phyloP scores from a whole-genome alignment of 2,888 invertebrate genomes.

The Amiota minor region DNA sequence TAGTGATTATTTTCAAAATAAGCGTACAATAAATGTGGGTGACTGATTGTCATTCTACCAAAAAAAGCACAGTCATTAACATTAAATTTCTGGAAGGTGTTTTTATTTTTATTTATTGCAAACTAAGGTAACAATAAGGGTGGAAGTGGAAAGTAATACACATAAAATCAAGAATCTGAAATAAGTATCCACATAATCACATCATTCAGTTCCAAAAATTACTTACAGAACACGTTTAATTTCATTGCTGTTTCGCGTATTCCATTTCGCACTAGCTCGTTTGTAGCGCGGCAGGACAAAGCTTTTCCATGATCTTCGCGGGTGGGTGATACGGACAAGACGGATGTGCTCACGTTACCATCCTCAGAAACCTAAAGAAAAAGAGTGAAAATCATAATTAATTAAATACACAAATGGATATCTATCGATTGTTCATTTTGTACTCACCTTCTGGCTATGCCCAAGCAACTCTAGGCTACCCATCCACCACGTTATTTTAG shows the following conservation, averaged over 20 bases:
- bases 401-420: slow-evolving; percentile 2
- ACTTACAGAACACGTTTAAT: slow-evolving; percentile 91
- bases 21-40: too few species aligned
- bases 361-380: slow-evolving; percentile 82
- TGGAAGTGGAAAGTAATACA: not conserved
- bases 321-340: slow-evolving; percentile 82
- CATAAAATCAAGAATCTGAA: not conserved
- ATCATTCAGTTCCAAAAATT: slow-evolving; percentile 35
- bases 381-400: not conserved
- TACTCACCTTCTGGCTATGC: slow-evolving; percentile 71
- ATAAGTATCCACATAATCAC: not conserved
- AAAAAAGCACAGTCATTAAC: too few species aligned
- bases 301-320: slow-evolving; percentile 85
- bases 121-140: too few species aligned
- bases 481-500: slow-evolving; percentile 89
- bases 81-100: too few species aligned
- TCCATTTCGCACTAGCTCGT: slow-evolving; percentile 82
- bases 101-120: too few species aligned
- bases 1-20: too few species aligned
- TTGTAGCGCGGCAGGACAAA: slow-evolving; percentile 87
- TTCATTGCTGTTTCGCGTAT: slow-evolving; percentile 86
- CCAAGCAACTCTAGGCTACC: slow-evolving; percentile 80
- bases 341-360: slow-evolving; percentile 86
- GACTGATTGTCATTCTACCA: too few species aligned
- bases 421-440: not conserved